Evolutionary conservation across 2,797 vertebrate species (phyloP).

Genomic region (Gymnocypris eckloni): DNA sequence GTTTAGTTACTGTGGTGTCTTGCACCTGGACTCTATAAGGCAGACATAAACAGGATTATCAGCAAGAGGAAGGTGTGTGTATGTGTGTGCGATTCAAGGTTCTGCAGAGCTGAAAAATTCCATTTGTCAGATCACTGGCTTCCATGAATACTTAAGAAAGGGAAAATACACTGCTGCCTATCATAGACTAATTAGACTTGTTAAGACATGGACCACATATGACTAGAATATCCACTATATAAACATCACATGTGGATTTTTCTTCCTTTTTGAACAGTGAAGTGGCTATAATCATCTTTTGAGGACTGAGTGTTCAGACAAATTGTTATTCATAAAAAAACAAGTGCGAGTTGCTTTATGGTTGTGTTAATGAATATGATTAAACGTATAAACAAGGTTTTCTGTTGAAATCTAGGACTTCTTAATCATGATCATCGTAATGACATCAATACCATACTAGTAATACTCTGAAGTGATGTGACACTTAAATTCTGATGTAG

Average conservation of each 20-base stretch:
- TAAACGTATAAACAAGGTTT: not conserved
- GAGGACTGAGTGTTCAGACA: slow-evolving; percentile 5
- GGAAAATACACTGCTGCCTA: slow-evolving; percentile 75
- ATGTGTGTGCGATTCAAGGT: slow-evolving; percentile 75
- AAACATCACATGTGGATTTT: slow-evolving; percentile 69
- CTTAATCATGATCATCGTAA: not conserved
- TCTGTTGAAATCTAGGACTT: not conserved
- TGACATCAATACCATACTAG: not conserved
- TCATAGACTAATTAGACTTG: slow-evolving; percentile 83
- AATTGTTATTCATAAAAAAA: not conserved
- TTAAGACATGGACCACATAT: slow-evolving; percentile 77
- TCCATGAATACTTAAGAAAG: slow-evolving; percentile 85
- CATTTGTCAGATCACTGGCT: slow-evolving; percentile 87
- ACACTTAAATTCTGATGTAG: not conserved
- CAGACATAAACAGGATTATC: slow-evolving; percentile 83
- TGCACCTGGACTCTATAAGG: slow-evolving; percentile 73
- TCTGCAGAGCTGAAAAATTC: slow-evolving; percentile 82
- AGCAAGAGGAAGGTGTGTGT: slow-evolving; percentile 74
- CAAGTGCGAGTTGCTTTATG: not conserved
- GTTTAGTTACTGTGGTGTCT: slow-evolving; percentile 58
- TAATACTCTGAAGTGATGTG: not conserved
- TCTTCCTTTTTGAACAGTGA: slow-evolving; percentile 57
- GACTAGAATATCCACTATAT: slow-evolving; percentile 70
- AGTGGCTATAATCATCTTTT: slow-evolving; percentile 46
- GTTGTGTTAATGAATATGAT: not conserved